These are phyloP conservation scores for Zhuqinia jingwanae DNA, from an alignment of 2,888 invertebrate species.

Conservation along the genomic window DNA sequence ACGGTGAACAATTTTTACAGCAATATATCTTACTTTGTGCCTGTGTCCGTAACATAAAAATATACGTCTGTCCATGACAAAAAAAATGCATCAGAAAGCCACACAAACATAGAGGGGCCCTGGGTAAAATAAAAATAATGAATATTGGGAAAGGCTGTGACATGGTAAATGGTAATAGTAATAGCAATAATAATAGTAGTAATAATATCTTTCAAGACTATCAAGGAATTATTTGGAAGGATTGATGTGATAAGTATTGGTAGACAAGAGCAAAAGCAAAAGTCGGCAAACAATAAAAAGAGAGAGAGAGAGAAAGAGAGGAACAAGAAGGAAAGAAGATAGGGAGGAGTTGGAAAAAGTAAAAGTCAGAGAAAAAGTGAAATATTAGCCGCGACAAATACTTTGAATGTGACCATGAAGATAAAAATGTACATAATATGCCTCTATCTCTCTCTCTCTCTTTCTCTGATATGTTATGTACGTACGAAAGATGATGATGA, in stretches of 20 bases:
- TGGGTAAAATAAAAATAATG: conserved; percentile 36
- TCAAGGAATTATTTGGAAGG: neutral
- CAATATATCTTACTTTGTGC: conserved; percentile 43
- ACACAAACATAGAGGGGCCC: neutral
- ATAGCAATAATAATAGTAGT: conserved; percentile 4
- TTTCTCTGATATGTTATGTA: neutral
- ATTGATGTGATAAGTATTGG: neutral
- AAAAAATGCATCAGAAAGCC: neutral
- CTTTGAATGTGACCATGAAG: conserved; percentile 66
- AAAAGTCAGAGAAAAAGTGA: conserved; percentile 53
- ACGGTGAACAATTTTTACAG: conserved; percentile 9
- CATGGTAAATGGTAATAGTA: conserved; percentile 1
- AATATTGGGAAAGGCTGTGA: conserved; percentile 21
- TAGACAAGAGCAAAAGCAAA: neutral
- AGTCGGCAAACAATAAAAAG: neutral
- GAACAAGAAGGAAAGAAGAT: neutral
- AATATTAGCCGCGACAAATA: conserved; percentile 61
- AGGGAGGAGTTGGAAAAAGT: conserved; percentile 25
- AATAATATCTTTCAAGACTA: conserved; percentile 25
- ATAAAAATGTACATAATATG: too few relatives aligned
- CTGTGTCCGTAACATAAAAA: neutral
- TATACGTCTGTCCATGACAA: neutral
- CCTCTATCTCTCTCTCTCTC: too few relatives aligned
- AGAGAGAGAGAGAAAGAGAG: neutral
- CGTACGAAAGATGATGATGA: neutral